These are phyloP conservation scores for Lacerta viridis DNA, from an alignment of 2,797 vertebrate genomes.

Conservation along the genomic window DNA sequence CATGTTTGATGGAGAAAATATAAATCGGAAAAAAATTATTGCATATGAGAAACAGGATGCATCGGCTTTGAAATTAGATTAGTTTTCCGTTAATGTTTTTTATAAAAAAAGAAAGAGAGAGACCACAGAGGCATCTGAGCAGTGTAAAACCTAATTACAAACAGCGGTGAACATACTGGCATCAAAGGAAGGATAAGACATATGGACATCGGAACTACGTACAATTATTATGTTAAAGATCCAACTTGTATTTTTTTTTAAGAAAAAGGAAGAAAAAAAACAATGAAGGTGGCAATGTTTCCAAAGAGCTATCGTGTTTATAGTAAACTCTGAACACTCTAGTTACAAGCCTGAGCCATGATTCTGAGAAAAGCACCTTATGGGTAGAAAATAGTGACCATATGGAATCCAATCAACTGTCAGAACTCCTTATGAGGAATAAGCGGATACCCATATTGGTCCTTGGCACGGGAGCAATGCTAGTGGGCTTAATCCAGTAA, in stretches of 20 bases:
- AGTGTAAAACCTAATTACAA: slow-evolving; percentile 78
- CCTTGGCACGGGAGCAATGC: neutral
- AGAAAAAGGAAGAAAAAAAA: neutral
- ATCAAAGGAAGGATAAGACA: slow-evolving; percentile 64
- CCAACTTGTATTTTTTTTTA: slow-evolving; percentile 52
- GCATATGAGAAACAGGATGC: slow-evolving; percentile 77
- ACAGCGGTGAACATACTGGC: slow-evolving; percentile 60
- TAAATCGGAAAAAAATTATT: slow-evolving; percentile 69
- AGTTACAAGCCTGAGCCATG: slow-evolving; percentile 51
- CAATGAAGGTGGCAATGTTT: slow-evolving; percentile 34
- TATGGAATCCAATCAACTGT: slow-evolving; percentile 14
- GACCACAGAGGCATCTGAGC: slow-evolving; percentile 65
- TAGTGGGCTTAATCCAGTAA: neutral
- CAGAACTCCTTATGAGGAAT: slow-evolving; percentile 18
- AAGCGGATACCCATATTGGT: neutral
- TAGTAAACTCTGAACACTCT: slow-evolving; percentile 43
- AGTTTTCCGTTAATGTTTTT: slow-evolving; percentile 66
- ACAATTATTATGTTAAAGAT: slow-evolving; percentile 49
- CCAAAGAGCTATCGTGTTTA: slow-evolving; percentile 42
- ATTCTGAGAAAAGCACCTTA: slow-evolving; percentile 54
- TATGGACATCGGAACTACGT: slow-evolving; percentile 50
- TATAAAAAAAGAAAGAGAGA: slow-evolving; percentile 59
- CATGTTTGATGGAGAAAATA: slow-evolving; percentile 63
- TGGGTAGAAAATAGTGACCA: slow-evolving; percentile 28
- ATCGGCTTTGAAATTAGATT: slow-evolving; percentile 71